These are phyloP conservation scores for Grapholita molesta DNA, from an alignment of 1,140 invertebrate genomes.

Conservation along the genomic window DNA sequence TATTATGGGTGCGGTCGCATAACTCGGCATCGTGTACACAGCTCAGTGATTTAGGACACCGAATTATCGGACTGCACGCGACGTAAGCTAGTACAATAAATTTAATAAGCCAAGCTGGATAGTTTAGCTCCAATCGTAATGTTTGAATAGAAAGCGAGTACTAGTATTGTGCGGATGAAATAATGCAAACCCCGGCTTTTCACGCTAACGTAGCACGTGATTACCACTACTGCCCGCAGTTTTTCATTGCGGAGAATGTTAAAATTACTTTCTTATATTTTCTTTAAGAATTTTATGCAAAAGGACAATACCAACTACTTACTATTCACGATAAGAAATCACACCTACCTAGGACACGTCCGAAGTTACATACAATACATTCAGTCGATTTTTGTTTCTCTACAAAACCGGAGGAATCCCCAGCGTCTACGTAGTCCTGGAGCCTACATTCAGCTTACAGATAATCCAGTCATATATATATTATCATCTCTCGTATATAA, in stretches of 20 bases:
- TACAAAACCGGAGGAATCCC: background rate
- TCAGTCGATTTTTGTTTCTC: constrained; percentile 10
- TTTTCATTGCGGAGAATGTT: background rate
- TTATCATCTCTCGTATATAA: background rate
- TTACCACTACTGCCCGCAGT: background rate
- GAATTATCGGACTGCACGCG: too few species aligned
- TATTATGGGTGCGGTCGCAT: background rate
- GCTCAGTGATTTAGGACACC: background rate
- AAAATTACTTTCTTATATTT: background rate
- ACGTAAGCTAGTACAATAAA: background rate
- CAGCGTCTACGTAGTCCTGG: background rate
- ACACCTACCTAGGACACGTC: background rate
- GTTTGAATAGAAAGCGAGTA: background rate
- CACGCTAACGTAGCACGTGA: background rate
- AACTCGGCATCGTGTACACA: background rate
- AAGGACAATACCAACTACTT: constrained; percentile 11
- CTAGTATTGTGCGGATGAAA: background rate
- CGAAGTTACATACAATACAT: constrained; percentile 10
- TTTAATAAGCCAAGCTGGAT: background rate
- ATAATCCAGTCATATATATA: constrained; percentile 14
- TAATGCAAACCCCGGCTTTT: background rate
- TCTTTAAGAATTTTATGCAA: background rate
- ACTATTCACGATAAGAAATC: constrained; percentile 16
- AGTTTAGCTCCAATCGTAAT: background rate
- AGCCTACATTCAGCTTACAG: constrained; percentile 8